Base-by-base conservation (phyloP, 2,113 vertebrate species). In the Tringa solitaria region DNA sequence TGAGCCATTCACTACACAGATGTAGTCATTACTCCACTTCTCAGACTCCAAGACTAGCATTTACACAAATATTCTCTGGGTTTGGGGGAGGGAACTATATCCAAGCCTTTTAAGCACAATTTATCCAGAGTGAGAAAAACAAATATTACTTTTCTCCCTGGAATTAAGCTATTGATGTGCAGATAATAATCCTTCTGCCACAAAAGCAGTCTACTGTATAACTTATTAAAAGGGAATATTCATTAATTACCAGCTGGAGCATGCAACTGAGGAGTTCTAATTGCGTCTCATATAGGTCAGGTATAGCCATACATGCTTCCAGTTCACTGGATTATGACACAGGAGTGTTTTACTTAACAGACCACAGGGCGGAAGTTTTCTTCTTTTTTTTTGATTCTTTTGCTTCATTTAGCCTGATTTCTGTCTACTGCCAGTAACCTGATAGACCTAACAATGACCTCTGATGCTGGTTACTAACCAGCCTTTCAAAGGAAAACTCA, bases 1-100 rank as follows among this genome's bases (percentile, higher is more conserved):
- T 50, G 59, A 94, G 50, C 65, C 84, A 81, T 84, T 97, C 86
- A 72, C 59, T 61, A 90, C 61, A 94, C 51, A 96, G 82, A 95
- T 81, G 74, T 54, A 70, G 89, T 92, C 82, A 93, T 56, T 4
- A 12, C 57, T 89, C 61, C 15, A 6, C 89, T 94, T 95, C 87
- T 85, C 89, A 95, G 70, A 96, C 76, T 79, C 51, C 28, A 30
- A 32, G 51, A 87, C 74, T 63, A 95, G 80, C 76, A 78, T 73
- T 95, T 94, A 76, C 56, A 94, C 46, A 92, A 90, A 70, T 60
- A 93, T 77, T 95, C 59, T 86, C 87, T 94, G 78, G 74, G 30
- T 70, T 48, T 91, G 23, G 23, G 84, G 35, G 56, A 97, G n/a
- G 37, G 80, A 87, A 45, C 28, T 78, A 70, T 43, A 72, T 9